Base-by-base conservation (phyloP, 2,113 vertebrate genomes). In the Emydura subglobosa region DNA sequence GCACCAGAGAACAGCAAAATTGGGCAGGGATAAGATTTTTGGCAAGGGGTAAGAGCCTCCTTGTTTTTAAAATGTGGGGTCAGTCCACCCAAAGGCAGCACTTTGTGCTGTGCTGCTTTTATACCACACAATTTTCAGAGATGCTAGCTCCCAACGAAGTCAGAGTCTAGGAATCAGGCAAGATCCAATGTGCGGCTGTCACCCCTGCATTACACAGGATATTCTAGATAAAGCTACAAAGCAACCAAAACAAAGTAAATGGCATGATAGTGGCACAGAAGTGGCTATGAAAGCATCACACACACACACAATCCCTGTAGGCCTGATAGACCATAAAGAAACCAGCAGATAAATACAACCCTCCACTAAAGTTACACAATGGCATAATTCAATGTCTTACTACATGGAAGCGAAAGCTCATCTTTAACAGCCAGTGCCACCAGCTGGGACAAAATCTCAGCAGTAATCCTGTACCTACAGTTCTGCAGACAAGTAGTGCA, bases 381-480 rank as follows among this genome's bases (percentile, higher is more conserved):
- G 90, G 87, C 74, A 54, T 25, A 89, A 47, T 50, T 81, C 53
- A 83, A 83, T n/a, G 72, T 82, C 50, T 95, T 0, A 0, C 78
- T 86, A 10, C 0, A 0, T 34, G 42, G 25, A 4, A 88, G 85
- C 50, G 81, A 92, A 91, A 94, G 86, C 39, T 9, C 65, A 87
- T 9, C 54, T 92, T 88, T 87, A 89, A 90, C 59, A 95, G 80
- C 42, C 53, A 92, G 42, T 91, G 76, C 65, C 83, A 89, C 87
- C 87, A 97, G 89, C 61, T 89, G 80, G 94, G 81, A 83, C 88
- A 87, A 93, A 96, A 83, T 83, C 91, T 96, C 90, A 78, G 53
- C 59, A 91, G 81, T 91, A 84, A 94, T 81, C 95, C 88, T 86
- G 94, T 92, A 91, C 39, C 81, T 81, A 22, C 0, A 0, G 54